phyloP scores from a whole-genome alignment of 2,797 vertebrate species.

The Silurus aristotelis region DNA sequence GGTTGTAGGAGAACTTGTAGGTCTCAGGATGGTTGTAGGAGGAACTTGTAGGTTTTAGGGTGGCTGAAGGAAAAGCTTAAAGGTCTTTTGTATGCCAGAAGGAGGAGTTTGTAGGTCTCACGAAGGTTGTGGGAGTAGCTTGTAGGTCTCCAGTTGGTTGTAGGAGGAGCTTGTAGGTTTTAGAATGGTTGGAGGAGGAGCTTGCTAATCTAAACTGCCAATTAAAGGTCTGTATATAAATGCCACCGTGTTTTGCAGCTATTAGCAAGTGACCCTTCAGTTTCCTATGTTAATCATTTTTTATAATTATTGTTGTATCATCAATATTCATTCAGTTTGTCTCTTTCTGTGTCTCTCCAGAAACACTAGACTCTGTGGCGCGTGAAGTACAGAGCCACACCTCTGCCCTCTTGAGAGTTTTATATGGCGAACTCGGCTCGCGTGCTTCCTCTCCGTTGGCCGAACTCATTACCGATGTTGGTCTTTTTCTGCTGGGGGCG shows the following conservation, averaged over 20 bases:
- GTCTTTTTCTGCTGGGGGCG: conserved; percentile 84
- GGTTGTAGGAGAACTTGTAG: too few species aligned
- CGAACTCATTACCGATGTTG: conserved; percentile 84
- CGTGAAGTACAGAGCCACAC: conserved; percentile 84
- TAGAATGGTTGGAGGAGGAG: not conserved
- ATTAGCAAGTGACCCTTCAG: too few species aligned
- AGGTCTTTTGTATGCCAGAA: not conserved
- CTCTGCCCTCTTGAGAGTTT: conserved; percentile 72
- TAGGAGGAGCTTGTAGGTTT: not conserved
- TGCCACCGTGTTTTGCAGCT: not conserved
- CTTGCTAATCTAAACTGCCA: too few species aligned
- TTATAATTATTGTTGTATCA: not conserved
- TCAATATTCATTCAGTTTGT: not conserved
- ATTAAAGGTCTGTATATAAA: not conserved
- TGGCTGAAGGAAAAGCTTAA: too few species aligned
- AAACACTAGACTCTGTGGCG: conserved; percentile 80
- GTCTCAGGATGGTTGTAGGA: too few species aligned
- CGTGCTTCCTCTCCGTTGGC: conserved; percentile 64
- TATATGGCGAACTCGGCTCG: conserved; percentile 73
- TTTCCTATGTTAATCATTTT: not conserved
- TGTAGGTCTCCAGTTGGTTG: not conserved
- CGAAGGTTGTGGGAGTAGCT: not conserved
- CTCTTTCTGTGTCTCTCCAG: conserved; percentile 64
- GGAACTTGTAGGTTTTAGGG: not conserved
- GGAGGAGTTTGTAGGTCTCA: not conserved